Base-by-base conservation (phyloP, 2,888 invertebrate genomes). In the Euspilapteryx auroguttella region DNA sequence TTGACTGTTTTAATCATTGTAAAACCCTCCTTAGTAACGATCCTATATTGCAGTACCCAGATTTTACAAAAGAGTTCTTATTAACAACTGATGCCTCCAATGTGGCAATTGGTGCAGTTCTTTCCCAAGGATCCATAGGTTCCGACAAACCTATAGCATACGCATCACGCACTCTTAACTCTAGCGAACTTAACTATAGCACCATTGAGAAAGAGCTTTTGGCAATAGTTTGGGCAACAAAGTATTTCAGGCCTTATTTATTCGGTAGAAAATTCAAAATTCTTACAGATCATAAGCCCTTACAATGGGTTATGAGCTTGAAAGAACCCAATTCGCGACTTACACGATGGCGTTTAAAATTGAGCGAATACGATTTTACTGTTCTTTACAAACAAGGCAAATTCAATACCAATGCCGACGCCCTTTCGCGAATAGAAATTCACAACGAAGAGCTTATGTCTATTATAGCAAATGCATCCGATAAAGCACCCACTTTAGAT, bases 91-190 rank as follows among this genome's bases (percentile, higher is more conserved):
- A 42, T 15, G 12, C 29, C 3, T 29, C 30, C 5, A 30, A n/a
- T n/a, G n/a, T n/a, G n/a, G n/a, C n/a, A n/a, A n/a, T n/a, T n/a
- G n/a, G n/a, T n/a, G n/a, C n/a, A 39, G n/a, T 28, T 23, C 24
- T 39, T 14, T 29, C 31, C 1, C 39, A 40, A 30, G 31, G 24
- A 7, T 9, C 15, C 33, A 11, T 20, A 13, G 29, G 25, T 4
- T 4, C 23, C 4, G 31, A 26, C 11, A 14, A 34, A 13, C 44
- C 41, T 0, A 30, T 46, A 2, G 39, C 39, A 9, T 44, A 38
- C 31, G 34, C 40, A 0, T 40, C 39, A 3, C 20, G 44, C 12
- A 37, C 37, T 1, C 28, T 39, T 7, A 35, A 31, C n/a, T 9
- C 14, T 22, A 10, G 27, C 37, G 37, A 43, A 37, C 14, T 9